Percentiles rank a stretch among this genome's conserved stretches.
phyloP scores from a whole-genome alignment of 2,113 vertebrate genomes.

The Saguinus midas region DNA sequence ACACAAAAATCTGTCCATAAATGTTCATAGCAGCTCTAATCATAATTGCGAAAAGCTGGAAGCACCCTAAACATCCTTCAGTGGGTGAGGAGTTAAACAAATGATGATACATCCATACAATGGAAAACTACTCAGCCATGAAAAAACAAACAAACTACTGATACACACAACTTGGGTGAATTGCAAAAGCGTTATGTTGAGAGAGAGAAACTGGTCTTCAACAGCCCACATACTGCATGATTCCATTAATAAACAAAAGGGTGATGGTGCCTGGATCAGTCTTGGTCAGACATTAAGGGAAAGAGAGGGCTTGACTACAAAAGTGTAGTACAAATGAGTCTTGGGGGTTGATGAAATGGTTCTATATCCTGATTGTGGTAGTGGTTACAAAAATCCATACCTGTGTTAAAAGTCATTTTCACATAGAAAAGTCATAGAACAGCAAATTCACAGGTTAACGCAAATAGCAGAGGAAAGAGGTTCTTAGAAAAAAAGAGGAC shows the following conservation, averaged over 20 bases:
- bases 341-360: background rate
- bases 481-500: no score
- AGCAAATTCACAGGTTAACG: no score
- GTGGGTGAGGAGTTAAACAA: background rate
- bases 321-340: background rate
- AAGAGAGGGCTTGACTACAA: background rate
- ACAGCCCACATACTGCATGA: background rate
- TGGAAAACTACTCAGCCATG: background rate
- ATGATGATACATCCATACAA: background rate
- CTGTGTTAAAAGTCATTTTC: constrained; percentile 5
- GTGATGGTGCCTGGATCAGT: background rate
- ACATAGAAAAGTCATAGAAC: no score
- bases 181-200: background rate
- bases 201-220: background rate
- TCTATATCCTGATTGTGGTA: background rate
- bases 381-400: background rate
- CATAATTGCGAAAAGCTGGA: background rate
- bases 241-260: background rate
- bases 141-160: constrained; percentile 10
- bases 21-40: background rate
- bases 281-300: background rate
- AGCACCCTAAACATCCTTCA: background rate
- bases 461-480: no score
- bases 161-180: background rate
- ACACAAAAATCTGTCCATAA: background rate